phyloP scores from a whole-genome alignment of 2,113 vertebrate genomes.

The Strigops habroptila region DNA sequence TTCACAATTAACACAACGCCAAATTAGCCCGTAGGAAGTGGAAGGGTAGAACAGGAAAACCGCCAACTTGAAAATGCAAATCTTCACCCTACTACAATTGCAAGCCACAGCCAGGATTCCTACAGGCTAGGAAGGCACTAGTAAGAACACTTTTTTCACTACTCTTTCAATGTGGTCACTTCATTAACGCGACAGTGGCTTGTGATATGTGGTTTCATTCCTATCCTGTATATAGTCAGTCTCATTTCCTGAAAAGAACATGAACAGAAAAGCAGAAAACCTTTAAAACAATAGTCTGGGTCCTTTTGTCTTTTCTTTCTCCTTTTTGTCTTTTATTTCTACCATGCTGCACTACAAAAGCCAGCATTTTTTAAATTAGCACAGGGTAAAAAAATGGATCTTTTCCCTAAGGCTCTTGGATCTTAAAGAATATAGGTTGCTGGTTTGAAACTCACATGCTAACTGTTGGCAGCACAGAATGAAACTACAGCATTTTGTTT shows the following conservation, averaged over 20 bases:
- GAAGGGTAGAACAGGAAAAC: constrained; percentile 59
- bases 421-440: neutral
- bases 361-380: neutral
- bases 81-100: constrained; percentile 31
- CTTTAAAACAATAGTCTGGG: neutral
- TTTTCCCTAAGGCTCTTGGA: neutral
- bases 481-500: neutral
- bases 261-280: neutral
- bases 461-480: neutral
- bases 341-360: neutral
- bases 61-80: constrained; percentile 43
- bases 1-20: constrained; percentile 14
- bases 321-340: neutral
- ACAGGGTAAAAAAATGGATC: neutral
- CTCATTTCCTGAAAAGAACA: constrained; percentile 25
- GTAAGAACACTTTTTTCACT: constrained; percentile 19
- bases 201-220: constrained; percentile 18
- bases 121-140: neutral
- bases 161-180: constrained; percentile 20
- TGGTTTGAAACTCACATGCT: neutral
- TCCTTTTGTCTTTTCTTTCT: neutral
- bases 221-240: neutral
- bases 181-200: neutral
- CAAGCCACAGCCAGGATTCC: neutral
- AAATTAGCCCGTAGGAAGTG: constrained; percentile 31